These are phyloP conservation scores for Parauchenoglanis punctatus DNA, from an alignment of 2,797 vertebrate genomes.

Conservation along the genomic window DNA sequence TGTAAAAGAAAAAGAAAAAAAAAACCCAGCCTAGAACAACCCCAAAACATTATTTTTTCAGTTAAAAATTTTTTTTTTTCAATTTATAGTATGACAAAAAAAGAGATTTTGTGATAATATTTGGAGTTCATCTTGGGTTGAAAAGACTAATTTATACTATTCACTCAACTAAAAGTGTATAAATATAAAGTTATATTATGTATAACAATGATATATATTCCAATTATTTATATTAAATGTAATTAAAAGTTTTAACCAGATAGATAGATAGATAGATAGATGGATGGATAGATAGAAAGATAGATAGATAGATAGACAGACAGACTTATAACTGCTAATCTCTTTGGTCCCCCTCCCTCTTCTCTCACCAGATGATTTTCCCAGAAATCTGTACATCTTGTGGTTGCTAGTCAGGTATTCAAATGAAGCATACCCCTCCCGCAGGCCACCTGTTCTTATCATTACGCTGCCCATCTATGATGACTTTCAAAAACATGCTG, in stretches of 20 bases:
- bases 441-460: slow-evolving; percentile 60
- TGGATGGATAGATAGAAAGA: too few relatives aligned
- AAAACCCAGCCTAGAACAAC: too few relatives aligned
- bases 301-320: neutral
- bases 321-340: neutral
- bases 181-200: neutral
- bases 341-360: slow-evolving; percentile 21
- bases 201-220: too few relatives aligned
- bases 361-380: slow-evolving; percentile 72
- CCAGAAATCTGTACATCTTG: slow-evolving; percentile 81
- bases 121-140: neutral
- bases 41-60: too few relatives aligned
- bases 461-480: slow-evolving; percentile 62
- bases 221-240: too few relatives aligned
- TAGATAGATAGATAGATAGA: neutral
- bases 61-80: neutral
- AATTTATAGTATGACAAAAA: neutral
- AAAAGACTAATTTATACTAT: neutral
- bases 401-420: slow-evolving; percentile 84
- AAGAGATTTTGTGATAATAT: neutral
- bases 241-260: neutral
- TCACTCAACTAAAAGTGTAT: neutral
- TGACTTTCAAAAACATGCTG: slow-evolving; percentile 55
- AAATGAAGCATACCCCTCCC: slow-evolving; percentile 89
- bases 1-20: neutral